phyloP scores from a whole-genome alignment of 2,113 vertebrate genomes.

The Rhagologus leucostigma region DNA sequence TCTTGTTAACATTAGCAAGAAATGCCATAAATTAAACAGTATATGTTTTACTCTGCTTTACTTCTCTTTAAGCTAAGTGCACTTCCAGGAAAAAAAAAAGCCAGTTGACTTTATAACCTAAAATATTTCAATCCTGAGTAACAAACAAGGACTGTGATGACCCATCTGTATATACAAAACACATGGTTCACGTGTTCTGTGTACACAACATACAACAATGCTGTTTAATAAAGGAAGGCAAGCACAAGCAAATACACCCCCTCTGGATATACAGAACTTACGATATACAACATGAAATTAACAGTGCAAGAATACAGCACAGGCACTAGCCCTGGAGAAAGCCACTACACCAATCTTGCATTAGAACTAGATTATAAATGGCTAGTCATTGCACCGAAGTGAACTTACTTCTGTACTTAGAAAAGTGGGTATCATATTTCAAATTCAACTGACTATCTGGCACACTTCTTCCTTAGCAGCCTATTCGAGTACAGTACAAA shows the following conservation, averaged over 20 bases:
- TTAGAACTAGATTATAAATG: constrained; percentile 32
- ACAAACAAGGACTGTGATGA: not conserved
- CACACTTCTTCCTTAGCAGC: not conserved
- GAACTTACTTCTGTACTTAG: constrained; percentile 10
- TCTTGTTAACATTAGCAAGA: not conserved
- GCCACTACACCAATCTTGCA: not conserved
- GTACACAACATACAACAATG: not conserved
- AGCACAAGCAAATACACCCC: not conserved
- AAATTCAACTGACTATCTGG: not conserved
- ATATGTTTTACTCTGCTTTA: not conserved
- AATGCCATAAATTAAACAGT: not conserved
- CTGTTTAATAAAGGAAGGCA: not conserved
- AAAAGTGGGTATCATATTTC: not conserved
- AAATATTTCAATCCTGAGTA: not conserved
- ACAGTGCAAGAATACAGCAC: not conserved
- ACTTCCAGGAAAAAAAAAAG: not conserved
- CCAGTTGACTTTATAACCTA: not conserved
- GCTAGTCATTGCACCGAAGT: constrained; percentile 27
- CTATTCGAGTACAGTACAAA: not conserved
- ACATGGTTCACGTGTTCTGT: not conserved
- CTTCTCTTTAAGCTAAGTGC: not conserved
- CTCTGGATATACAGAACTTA: not conserved
- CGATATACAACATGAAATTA: not conserved
- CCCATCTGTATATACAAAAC: not conserved
- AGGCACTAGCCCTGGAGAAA: not conserved